Base-by-base conservation (phyloP, 2,113 vertebrate species). In the Lota lota region DNA sequence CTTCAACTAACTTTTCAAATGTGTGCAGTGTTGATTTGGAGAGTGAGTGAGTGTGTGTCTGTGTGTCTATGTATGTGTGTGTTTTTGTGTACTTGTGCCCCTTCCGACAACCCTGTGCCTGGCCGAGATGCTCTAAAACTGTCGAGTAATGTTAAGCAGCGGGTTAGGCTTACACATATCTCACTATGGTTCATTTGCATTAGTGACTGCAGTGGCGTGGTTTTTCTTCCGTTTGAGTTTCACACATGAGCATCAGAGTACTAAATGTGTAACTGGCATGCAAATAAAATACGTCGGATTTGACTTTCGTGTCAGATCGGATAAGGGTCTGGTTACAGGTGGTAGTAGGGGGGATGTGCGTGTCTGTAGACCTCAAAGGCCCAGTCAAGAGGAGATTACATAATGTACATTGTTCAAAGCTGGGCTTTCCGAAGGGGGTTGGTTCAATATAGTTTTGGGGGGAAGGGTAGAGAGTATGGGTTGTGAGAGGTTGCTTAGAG, bases 291-390 rank as follows among this genome's bases (percentile, higher is more conserved):
- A 33, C 2, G 28, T 33, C 28, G 28, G 28, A 33, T 33, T 33
- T 53, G 51, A 17, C 51, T 53, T 53, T 53, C 51, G 12, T 17
- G 17, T 15, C 51, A 14, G 11, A 59, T 8, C n/a, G 3, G 1
- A 20, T 57, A 54, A 56, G n/a, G 15, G 19, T 60, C 40, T 50
- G 58, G 53, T 51, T 63, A 62, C 15, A 68, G 28, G 59, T 70
- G 77, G 56, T 56, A 47, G 36, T 74, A 76, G 73, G 77, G 53
- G 79, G 76, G 40, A 64, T 74, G 50, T 72, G 51, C 22, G 57
- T 56, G 19, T 51, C 53, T 28, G 22, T 20, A 36, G 66, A 18
- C 50, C 10, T 12, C 10, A 4, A 21, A 24, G 63, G 58, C 50
- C 3, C 4, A 4, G 58, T 16, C 20, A 33, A 18, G 16, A 54